phyloP scores from a whole-genome alignment of 2,888 invertebrate species.

The Lepas anatifera region DNA sequence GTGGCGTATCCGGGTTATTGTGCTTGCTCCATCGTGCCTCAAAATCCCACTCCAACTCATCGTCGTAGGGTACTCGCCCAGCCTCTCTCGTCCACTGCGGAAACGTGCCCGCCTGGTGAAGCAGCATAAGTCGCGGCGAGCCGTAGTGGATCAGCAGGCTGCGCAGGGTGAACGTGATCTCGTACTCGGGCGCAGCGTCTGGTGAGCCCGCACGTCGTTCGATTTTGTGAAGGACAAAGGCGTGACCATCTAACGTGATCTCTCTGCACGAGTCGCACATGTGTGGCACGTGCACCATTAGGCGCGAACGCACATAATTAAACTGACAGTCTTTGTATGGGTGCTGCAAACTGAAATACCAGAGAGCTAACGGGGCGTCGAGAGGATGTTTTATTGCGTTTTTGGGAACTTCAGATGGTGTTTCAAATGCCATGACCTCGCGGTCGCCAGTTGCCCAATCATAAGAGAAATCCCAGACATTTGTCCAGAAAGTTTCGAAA shows the following conservation, averaged over 20 bases:
- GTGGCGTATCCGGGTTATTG: background rate
- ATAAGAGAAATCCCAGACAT: too few relatives aligned
- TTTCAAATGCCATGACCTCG: background rate
- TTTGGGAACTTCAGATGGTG: background rate
- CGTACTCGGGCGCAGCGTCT: background rate
- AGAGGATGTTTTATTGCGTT: too few relatives aligned
- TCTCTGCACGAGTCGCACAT: background rate
- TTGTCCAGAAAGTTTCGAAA: too few relatives aligned
- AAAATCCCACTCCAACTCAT: too few relatives aligned
- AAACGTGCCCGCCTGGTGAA: slow-evolving; percentile 2
- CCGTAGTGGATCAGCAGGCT: background rate
- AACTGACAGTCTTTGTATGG: background rate
- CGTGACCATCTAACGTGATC: background rate
- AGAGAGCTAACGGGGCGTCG: too few relatives aligned
- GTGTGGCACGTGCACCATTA: background rate
- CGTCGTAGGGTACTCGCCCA: too few relatives aligned
- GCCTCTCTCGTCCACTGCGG: background rate
- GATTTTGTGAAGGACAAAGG: background rate
- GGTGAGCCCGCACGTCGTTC: background rate
- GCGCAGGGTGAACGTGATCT: slow-evolving; percentile 4
- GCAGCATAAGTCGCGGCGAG: background rate
- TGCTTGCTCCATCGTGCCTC: background rate
- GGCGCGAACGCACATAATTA: background rate
- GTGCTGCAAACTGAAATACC: background rate
- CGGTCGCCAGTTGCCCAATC: too few relatives aligned